Evolutionary conservation across 2,888 invertebrate species (phyloP).

Genomic region (Adela reaumurella): DNA sequence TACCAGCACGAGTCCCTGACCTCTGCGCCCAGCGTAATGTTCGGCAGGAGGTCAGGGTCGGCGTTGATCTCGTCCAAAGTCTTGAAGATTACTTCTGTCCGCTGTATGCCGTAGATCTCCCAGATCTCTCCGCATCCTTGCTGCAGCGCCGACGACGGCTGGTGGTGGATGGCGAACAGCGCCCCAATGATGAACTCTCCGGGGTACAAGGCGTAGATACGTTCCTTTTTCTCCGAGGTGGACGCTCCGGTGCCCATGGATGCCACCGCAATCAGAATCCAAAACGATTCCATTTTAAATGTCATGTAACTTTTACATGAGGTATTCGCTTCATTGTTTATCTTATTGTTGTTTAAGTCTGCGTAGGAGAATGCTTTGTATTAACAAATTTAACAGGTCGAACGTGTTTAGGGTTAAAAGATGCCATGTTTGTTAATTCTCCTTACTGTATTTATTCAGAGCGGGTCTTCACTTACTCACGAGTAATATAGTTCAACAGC

Average conservation of each 20-base stretch:
- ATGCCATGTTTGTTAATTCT: too few relatives aligned
- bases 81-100: slow-evolving; percentile 61
- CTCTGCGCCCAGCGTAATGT: slow-evolving; percentile 60
- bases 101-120: slow-evolving; percentile 63
- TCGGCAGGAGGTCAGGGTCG: slow-evolving; percentile 52
- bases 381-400: too few relatives aligned
- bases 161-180: slow-evolving; percentile 55
- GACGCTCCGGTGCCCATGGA: neutral
- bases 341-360: too few relatives aligned
- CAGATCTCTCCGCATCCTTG: slow-evolving; percentile 17
- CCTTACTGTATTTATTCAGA: too few relatives aligned
- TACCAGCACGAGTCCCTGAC: slow-evolving; percentile 82
- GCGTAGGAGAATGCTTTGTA: too few relatives aligned
- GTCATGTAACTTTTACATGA: too few relatives aligned
- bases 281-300: neutral
- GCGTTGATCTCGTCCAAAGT: slow-evolving; percentile 64
- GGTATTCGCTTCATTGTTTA: too few relatives aligned
- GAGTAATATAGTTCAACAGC: too few relatives aligned
- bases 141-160: slow-evolving; percentile 24
- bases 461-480: too few relatives aligned
- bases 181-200: slow-evolving; percentile 59
- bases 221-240: neutral
- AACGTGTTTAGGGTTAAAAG: too few relatives aligned
- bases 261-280: neutral
- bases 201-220: slow-evolving; percentile 20